These are phyloP conservation scores for Ylistrum balloti DNA, from an alignment of 1,140 invertebrate species.

Conservation along the genomic window DNA sequence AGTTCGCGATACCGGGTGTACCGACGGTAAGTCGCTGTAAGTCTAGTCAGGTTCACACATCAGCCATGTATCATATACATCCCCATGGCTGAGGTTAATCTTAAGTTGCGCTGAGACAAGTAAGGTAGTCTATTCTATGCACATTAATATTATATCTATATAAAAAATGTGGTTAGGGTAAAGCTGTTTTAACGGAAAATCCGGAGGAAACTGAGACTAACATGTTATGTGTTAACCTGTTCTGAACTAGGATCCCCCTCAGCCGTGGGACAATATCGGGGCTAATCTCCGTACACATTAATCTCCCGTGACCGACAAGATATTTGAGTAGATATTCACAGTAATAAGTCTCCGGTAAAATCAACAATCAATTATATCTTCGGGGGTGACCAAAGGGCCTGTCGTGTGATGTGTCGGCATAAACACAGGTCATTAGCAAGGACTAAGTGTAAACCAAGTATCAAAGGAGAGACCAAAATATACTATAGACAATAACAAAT, in stretches of 20 bases:
- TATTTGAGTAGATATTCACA: neutral
- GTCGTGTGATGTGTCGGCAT: neutral
- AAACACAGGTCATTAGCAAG: neutral
- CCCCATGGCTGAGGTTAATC: too few species aligned
- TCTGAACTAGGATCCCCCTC: neutral
- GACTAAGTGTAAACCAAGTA: too few species aligned
- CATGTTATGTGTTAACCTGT: neutral
- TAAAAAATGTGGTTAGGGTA: too few species aligned
- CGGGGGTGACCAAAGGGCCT: neutral
- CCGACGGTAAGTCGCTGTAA: neutral
- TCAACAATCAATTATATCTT: neutral
- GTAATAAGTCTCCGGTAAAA: conserved; percentile 17
- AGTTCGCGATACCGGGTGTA: neutral
- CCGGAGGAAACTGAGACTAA: neutral
- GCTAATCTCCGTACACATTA: conserved; percentile 15
- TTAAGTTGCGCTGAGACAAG: too few species aligned
- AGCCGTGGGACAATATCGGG: conserved; percentile 16
- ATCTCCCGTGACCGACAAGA: conserved; percentile 32
- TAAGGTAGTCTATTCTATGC: too few species aligned
- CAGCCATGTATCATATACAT: neutral
- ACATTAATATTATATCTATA: too few species aligned
- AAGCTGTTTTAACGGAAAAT: neutral
- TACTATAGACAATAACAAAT: too few species aligned
- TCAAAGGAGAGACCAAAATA: too few species aligned
- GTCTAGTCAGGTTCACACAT: neutral